These are phyloP conservation scores for Cephus spinipes DNA, from an alignment of 2,888 invertebrate species.

Conservation along the genomic window DNA sequence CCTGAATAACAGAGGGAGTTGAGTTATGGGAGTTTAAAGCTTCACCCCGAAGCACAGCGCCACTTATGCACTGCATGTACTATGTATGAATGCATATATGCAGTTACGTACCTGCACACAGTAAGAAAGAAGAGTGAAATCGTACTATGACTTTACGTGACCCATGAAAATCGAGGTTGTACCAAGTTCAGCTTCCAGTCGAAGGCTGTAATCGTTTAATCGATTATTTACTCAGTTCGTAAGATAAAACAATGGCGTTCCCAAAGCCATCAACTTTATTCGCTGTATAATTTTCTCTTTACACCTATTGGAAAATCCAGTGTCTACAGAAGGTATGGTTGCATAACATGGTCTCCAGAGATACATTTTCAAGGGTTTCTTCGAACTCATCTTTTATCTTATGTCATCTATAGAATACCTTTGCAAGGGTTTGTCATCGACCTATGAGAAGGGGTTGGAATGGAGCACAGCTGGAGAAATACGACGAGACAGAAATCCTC, in stretches of 20 bases:
- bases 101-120: background rate
- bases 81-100: background rate
- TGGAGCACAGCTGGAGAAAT: background rate
- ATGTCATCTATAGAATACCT: background rate
- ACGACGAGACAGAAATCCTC: background rate
- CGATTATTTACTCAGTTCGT: background rate
- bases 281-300: background rate
- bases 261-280: background rate
- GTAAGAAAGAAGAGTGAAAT: background rate
- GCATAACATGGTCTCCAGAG: background rate
- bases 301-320: background rate
- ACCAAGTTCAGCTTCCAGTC: background rate
- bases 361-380: background rate
- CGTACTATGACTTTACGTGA: background rate
- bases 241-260: background rate
- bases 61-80: background rate
- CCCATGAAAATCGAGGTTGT: background rate
- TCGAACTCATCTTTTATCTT: background rate
- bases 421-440: background rate
- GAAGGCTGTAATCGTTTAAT: background rate
- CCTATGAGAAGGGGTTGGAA: background rate
- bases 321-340: background rate
- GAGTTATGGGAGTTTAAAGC: constrained; percentile 52
- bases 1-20: constrained; percentile 53
- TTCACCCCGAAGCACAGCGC: constrained; percentile 28